Percentiles rank a stretch among this genome's conserved stretches.
These are phyloP conservation scores for Otis tarda DNA, from an alignment of 2,113 vertebrate genomes.

Conservation along the genomic window DNA sequence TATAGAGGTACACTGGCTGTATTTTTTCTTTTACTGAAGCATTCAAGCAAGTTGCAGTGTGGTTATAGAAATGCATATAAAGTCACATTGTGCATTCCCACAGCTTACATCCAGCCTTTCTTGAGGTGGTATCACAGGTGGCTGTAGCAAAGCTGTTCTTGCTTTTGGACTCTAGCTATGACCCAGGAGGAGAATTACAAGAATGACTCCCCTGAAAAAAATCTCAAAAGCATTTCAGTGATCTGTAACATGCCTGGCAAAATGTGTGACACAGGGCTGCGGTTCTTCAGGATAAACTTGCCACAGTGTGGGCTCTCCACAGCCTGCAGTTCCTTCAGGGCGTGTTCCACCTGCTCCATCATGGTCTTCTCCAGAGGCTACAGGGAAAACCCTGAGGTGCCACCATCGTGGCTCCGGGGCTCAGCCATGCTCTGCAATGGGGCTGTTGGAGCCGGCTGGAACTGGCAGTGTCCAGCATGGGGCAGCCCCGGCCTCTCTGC, in stretches of 20 bases:
- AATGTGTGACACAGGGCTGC: background rate
- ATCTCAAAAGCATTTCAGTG: background rate
- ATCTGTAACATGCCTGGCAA: background rate
- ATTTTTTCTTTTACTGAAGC: background rate
- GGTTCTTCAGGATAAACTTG: background rate
- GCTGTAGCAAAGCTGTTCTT: background rate
- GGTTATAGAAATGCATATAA: background rate
- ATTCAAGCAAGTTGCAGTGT: background rate
- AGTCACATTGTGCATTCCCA: background rate
- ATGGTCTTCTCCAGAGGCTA: background rate
- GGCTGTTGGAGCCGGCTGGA: background rate
- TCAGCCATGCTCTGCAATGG: accelerated
- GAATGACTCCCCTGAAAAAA: background rate
- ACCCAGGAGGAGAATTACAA: background rate
- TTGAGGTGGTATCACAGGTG: background rate
- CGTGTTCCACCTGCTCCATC: background rate
- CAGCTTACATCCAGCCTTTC: background rate
- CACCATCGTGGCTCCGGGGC: accelerated
- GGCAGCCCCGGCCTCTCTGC: background rate
- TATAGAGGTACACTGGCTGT: background rate
- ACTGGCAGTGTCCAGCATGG: accelerated
- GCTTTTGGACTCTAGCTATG: background rate
- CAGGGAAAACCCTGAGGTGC: accelerated
- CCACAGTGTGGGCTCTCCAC: background rate
- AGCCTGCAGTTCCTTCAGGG: background rate